These are phyloP conservation scores for Mormyrus hasselquistii DNA, from an alignment of 2,797 vertebrate species.

Conservation along the genomic window DNA sequence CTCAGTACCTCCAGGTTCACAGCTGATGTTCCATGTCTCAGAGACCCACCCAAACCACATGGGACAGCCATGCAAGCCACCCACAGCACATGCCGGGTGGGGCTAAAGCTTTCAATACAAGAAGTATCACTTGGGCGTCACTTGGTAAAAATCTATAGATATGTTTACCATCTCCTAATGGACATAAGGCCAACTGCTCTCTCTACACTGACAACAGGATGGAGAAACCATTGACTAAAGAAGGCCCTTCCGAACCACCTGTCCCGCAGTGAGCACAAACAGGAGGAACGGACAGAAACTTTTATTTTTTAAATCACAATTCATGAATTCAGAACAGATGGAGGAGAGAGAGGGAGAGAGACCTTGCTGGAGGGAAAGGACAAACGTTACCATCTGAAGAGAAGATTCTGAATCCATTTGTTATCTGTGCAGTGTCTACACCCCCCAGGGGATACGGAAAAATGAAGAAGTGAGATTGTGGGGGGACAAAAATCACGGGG, in stretches of 20 bases:
- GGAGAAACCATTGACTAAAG: not conserved
- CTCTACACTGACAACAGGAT: not conserved
- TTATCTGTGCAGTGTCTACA: not conserved
- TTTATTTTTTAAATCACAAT: not conserved
- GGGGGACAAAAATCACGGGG: not conserved
- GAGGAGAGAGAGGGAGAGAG: not conserved
- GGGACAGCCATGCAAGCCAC: not conserved
- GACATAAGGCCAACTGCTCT: not conserved
- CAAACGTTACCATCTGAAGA: not conserved
- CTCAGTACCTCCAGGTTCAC: not conserved
- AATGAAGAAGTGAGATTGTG: not conserved
- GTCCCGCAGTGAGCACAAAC: not conserved
- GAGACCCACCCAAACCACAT: not conserved
- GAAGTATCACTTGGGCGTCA: not conserved
- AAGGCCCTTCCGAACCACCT: not conserved
- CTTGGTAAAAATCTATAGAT: not conserved
- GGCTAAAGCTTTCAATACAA: not conserved
- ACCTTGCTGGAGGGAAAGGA: slow-evolving; percentile 16
- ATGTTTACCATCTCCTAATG: too few relatives aligned
- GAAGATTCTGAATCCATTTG: not conserved
- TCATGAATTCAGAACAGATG: slow-evolving; percentile 19
- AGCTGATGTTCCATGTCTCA: not conserved
- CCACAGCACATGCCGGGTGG: not conserved
- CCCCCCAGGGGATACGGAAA: not conserved
- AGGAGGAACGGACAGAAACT: not conserved